Percentiles rank a stretch among this genome's conserved stretches.
Conservation (phyloP, 2,113 vertebrate species). For the Apteryx mantelli region DNA sequence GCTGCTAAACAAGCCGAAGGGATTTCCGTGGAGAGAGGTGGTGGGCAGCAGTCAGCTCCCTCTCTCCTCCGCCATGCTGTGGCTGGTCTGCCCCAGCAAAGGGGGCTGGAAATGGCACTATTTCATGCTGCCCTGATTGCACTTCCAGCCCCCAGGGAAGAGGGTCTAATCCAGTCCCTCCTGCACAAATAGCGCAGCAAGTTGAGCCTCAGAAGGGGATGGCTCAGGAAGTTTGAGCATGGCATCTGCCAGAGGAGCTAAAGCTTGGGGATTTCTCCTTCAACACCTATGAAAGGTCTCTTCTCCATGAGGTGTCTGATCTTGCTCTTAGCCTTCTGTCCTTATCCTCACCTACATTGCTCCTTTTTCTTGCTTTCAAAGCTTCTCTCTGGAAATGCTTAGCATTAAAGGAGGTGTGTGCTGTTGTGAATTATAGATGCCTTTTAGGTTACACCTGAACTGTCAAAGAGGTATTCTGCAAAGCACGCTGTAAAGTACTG, state of each 20-base stretch:
- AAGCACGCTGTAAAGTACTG: neutral
- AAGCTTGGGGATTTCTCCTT: neutral
- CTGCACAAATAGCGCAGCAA: neutral
- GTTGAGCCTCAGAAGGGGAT: neutral
- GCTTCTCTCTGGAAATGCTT: neutral
- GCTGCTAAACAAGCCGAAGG: neutral
- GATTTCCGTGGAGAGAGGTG: fast-evolving
- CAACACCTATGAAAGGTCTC: neutral
- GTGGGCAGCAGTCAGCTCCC: neutral
- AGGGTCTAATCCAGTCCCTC: neutral
- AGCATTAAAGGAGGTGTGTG: neutral
- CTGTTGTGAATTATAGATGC: neutral
- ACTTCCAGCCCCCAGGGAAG: neutral
- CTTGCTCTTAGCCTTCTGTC: neutral
- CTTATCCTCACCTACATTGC: neutral
- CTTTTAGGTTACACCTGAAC: neutral
- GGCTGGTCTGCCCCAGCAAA: neutral
- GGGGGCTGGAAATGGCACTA: neutral
- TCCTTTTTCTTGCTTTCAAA: neutral
- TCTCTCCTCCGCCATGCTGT: neutral
- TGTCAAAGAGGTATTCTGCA: neutral
- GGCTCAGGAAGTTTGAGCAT: fast-evolving
- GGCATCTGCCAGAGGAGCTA: neutral
- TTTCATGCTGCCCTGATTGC: neutral
- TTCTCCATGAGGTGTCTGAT: fast-evolving